Percentiles rank a stretch among this genome's conserved stretches.
Conservation (phyloP, 2,888 invertebrate species). For the Panopea generosa region DNA sequence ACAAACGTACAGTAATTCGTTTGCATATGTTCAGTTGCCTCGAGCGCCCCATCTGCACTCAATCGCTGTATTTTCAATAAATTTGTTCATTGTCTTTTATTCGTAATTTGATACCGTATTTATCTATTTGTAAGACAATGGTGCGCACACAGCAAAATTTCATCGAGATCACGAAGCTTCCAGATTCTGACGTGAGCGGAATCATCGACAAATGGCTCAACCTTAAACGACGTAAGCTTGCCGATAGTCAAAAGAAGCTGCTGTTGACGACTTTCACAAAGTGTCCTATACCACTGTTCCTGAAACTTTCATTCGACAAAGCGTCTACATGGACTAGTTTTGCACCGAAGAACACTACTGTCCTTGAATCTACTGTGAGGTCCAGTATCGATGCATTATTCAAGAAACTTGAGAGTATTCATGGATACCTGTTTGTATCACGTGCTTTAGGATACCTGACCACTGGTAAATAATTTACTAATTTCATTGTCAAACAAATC, state of each 20-base stretch:
- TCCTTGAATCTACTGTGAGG: slow-evolving; percentile 70
- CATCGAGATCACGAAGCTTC: slow-evolving; percentile 68
- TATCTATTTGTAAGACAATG: too few species aligned
- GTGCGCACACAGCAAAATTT: slow-evolving; percentile 58
- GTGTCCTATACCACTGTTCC: slow-evolving; percentile 77
- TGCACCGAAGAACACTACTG: slow-evolving; percentile 55
- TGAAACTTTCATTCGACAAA: slow-evolving; percentile 80
- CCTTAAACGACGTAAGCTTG: slow-evolving; percentile 67
- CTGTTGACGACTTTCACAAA: slow-evolving; percentile 67
- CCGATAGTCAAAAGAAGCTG: slow-evolving; percentile 65
- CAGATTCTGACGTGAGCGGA: slow-evolving; percentile 66
- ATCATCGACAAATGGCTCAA: slow-evolving; percentile 78
- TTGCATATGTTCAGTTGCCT: too few species aligned
- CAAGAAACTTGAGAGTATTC: slow-evolving; percentile 72
- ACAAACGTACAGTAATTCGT: too few species aligned
- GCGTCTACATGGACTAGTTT: slow-evolving; percentile 80
- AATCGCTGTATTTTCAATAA: too few species aligned
- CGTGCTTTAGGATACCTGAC: slow-evolving; percentile 79
- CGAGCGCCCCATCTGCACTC: too few species aligned
- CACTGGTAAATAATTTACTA: slow-evolving; percentile 68
- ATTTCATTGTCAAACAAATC: background rate
- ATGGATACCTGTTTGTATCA: slow-evolving; percentile 78
- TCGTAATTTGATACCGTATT: too few species aligned
- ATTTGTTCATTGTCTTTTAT: too few species aligned
- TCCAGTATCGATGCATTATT: slow-evolving; percentile 73